Evolutionary conservation across 2,797 vertebrate species (phyloP).

Genomic region (Fistularia commersonii): DNA sequence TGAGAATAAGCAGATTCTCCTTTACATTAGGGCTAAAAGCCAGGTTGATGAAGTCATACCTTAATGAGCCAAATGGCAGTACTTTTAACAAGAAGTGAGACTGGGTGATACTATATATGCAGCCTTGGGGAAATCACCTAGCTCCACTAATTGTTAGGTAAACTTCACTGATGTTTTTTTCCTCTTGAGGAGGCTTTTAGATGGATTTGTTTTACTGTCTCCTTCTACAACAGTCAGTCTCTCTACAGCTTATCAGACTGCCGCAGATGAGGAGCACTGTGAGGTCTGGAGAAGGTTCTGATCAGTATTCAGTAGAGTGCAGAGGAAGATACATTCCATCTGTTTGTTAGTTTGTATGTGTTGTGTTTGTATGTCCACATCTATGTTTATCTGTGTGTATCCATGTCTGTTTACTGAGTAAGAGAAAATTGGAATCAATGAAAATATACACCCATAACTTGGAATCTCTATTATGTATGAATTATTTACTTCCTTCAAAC

Average conservation of each 20-base stretch:
- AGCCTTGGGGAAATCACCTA: slow-evolving; percentile 22
- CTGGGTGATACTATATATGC: slow-evolving; percentile 21
- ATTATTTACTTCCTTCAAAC: too few relatives aligned
- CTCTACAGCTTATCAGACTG: slow-evolving; percentile 65
- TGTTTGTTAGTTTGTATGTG: slow-evolving; percentile 21
- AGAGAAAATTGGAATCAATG: slow-evolving; percentile 2
- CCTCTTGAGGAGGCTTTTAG: slow-evolving; percentile 24
- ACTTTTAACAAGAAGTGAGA: slow-evolving; percentile 40
- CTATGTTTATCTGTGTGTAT: background rate
- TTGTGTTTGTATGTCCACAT: background rate
- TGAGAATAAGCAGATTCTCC: slow-evolving; percentile 59
- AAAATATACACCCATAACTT: too few relatives aligned
- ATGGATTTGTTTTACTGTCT: slow-evolving; percentile 20
- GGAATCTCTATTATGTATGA: too few relatives aligned
- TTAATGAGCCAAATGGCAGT: slow-evolving; percentile 21
- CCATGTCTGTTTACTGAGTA: slow-evolving; percentile 8
- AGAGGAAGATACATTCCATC: slow-evolving; percentile 43
- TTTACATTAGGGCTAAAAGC: slow-evolving; percentile 50
- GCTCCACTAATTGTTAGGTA: slow-evolving; percentile 57
- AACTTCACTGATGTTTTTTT: slow-evolving; percentile 58
- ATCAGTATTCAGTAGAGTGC: slow-evolving; percentile 63
- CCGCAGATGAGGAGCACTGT: slow-evolving; percentile 67
- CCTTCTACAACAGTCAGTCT: slow-evolving; percentile 38
- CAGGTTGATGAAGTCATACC: slow-evolving; percentile 42
- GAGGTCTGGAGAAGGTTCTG: slow-evolving; percentile 67